Base-by-base conservation (phyloP, 2,888 invertebrate species). In the Stenodera caucasica region DNA sequence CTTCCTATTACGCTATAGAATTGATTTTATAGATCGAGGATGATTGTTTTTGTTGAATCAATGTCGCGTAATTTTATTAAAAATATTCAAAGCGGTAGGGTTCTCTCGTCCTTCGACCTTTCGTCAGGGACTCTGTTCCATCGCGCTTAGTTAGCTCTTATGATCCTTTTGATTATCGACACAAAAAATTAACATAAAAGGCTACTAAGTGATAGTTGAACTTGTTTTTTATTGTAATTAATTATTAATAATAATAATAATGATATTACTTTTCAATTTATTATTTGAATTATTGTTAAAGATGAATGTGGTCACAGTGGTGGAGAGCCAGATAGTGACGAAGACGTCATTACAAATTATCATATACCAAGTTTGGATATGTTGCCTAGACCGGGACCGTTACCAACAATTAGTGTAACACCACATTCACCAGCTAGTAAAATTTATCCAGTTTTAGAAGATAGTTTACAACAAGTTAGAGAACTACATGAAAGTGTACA, bases 381-480 rank as follows among this genome's bases (percentile, higher is more conserved):
- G 63, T 70, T 74, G 70, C 69, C 74, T 63, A 72, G 78, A 67
- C 77, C 79, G 67, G 77, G 79, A 57, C 83, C 85, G 57, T 78
- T 88, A 78, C 93, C 93, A 64, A 93, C 89, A 60, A 93, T 94
- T 77, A 92, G 92, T 81, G 92, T 94, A 67, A 93, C 93, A 60
- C 92, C 93, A 14, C 92, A 93, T 80, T 92, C 92, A 67, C 92
- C 93, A 11, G 91, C 92, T 64, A 87, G 85, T 67, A 88, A 88
- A 71, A 86, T 87, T 71, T 87, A 88, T 75, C 86, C 87, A 58
- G 84, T 88, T 67, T 67, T 80, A 76, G 91, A 91, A 74, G 91
- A 91, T 78, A 90, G 90, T 73, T 80, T 91, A 67, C 73, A 73
- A 54, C 90, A 91, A 76, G 82, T 92, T 65, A 85, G 90, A 61